Base-by-base conservation (phyloP, 2,888 invertebrate genomes). In the Gortyna flavago region DNA sequence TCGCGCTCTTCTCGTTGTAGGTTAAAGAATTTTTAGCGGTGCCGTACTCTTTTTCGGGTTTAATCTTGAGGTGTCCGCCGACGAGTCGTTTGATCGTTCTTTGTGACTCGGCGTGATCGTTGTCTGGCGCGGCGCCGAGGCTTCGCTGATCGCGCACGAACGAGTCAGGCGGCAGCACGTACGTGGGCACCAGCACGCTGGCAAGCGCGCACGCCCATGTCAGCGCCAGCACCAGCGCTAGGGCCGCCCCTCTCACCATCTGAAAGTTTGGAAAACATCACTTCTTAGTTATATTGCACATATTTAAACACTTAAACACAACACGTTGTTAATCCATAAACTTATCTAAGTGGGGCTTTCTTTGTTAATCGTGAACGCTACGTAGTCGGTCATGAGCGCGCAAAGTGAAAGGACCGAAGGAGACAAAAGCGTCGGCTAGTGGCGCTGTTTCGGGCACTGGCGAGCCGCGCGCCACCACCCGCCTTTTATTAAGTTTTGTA, bases 31-130 rank as follows among this genome's bases (percentile, higher is more conserved):
- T 96, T 90, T 96, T 96, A n/a, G 93, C 88, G 61, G 93, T 92
- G 73, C 95, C 94, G 84, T 94, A 93, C 72, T 95, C 95, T 92
- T 96, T 95, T 81, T 96, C 94, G 85, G 95, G 91, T 91, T 95
- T 94, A 84, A 96, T 94, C 89, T 96, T 97, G 85, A 98, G 95
- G 89, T 98, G 98, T 68, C 98, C 98, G 62, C 98, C 98, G 88
- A 98, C 97, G 81, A 98, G 95, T 79, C 98, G 97, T 89, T 97
- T 97, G 84, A 98, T 96, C 86, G 97, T 97, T 87, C 97, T 96
- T 82, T 97, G 95, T 35, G 95, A 94, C 83, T 95, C 95, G 75
- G 95, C 94, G 81, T 91, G 85, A 82, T 88, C 91, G 59, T 91
- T 89, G 90, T 96, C 95, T 51, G 93, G 89, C 65, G 94, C 86